Conservation (phyloP, 1,140 invertebrate species). For the Drosophila tsacasi region DNA sequence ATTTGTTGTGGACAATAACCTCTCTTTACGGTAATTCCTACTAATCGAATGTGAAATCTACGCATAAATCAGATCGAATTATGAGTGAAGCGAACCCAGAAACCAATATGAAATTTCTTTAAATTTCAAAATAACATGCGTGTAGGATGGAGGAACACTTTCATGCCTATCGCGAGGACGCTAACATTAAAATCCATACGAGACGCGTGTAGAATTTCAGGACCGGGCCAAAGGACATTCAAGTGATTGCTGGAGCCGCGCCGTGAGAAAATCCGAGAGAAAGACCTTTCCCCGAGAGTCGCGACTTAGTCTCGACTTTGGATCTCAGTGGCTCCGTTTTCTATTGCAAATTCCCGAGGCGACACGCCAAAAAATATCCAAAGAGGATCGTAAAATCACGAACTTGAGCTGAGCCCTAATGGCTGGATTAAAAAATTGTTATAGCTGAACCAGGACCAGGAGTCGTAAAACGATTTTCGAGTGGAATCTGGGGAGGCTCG, state of each 20-base stretch:
- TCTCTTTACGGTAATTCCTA: conserved; percentile 20
- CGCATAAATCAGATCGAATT: conserved; percentile 40
- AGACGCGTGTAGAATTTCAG: conserved; percentile 75
- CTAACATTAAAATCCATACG: conserved; percentile 56
- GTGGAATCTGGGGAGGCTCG: conserved; percentile 49
- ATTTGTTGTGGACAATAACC: conserved; percentile 32
- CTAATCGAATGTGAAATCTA: conserved; percentile 49
- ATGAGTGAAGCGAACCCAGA: conserved; percentile 5
- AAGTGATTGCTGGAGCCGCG: conserved; percentile 46
- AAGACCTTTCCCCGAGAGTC: conserved; percentile 50
- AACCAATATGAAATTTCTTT: conserved; percentile 30
- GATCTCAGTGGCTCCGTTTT: conserved; percentile 7
- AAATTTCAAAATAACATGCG: conserved; percentile 63
- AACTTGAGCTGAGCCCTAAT: conserved; percentile 57
- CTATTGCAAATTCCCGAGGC: conserved; percentile 66
- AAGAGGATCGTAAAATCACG: conserved; percentile 51
- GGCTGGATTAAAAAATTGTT: conserved; percentile 73
- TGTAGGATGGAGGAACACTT: conserved; percentile 30
- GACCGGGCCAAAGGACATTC: conserved; percentile 40
- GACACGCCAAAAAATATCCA: conserved; percentile 56
- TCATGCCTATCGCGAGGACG: conserved; percentile 53
- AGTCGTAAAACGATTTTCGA: conserved; percentile 48
- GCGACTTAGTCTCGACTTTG: conserved; percentile 12
- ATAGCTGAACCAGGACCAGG: conserved; percentile 70
- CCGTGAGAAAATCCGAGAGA: conserved; percentile 61